Conservation (phyloP, 2,113 vertebrate genomes). For the Pterophyllum scalare region DNA sequence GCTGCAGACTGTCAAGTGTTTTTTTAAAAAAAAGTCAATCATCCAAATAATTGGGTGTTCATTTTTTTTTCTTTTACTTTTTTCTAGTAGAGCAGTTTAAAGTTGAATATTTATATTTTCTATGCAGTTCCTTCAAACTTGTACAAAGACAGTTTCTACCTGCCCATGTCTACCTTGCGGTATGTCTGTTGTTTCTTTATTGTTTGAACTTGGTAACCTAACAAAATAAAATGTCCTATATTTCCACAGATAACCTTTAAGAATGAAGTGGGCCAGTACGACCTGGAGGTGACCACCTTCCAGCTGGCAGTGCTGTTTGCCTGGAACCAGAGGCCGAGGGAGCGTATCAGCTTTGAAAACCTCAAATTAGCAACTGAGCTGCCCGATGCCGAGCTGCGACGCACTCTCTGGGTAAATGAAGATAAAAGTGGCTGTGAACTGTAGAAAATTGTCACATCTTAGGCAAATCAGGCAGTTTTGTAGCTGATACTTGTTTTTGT, state of each 20-base stretch:
- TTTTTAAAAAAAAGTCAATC: too few species aligned
- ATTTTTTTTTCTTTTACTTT: background rate
- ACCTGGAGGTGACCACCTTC: conserved; percentile 98
- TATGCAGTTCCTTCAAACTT: accelerated
- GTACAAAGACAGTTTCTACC: background rate
- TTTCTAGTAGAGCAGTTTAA: background rate
- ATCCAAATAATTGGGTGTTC: too few species aligned
- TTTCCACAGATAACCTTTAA: conserved; percentile 94
- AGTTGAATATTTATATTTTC: background rate
- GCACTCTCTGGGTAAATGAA: conserved; percentile 94
- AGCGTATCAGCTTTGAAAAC: conserved; percentile 99
- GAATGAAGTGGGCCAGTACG: conserved; percentile 98
- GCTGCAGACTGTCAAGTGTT: too few species aligned
- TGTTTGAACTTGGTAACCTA: background rate
- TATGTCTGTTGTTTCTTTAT: background rate
- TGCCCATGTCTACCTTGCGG: accelerated
- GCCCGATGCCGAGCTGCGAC: conserved; percentile 96
- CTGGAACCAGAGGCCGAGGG: conserved; percentile 99
- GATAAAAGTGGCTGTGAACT: background rate
- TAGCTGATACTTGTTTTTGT: background rate
- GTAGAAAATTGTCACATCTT: background rate
- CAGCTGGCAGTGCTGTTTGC: conserved; percentile 97
- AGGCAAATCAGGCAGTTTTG: background rate
- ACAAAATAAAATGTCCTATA: background rate
- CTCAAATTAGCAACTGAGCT: conserved; percentile 97